Base-by-base conservation (phyloP, 2,888 invertebrate genomes). In the Cerceris ruficornis region DNA sequence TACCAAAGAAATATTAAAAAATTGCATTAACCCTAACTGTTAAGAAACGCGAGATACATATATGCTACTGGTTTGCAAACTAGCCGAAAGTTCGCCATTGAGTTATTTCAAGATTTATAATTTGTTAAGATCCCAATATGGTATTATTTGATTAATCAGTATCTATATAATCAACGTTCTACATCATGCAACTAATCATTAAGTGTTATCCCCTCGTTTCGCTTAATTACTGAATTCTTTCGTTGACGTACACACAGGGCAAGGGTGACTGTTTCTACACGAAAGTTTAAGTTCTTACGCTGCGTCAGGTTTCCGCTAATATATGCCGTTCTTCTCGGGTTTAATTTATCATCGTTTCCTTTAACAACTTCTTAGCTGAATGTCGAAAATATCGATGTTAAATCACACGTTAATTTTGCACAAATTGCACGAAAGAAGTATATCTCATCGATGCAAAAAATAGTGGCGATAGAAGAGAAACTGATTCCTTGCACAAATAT, bases 221-320 rank as follows among this genome's bases (percentile, higher is more conserved):
- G 66, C 70, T 77, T 69, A 59, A 67, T 67, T 67, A 77, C 66
- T 11, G 55, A 28, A 55, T 17, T 67, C 41, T 69, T 46, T 68
- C 67, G 58, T 72, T 68, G 57, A 61, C 69, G 66, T 41, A 73
- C 61, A 59, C 28, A 70, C 28, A 28, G 28, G 65, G 68, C 75
- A 80, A 80, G 71, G 80, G 71, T 80, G 75, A 67, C 71, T 80
- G 71, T 69, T 49, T 65, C 66, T 80, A 80, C 75, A 80, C 75
- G 64, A 55, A 49, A 66, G 52, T 67, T 57, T 42, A 43, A 9
- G 60, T 74, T 49, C 65, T 64, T 15, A 71, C 55, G 39, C 62
- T 74, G 42, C 49, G 52, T 41, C 58, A 58, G 58, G 69, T 69
- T 59, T 67, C 49, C 58, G 49, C 62, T 75, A 71, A 65, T 59